Base-by-base conservation (phyloP, 2,113 vertebrate genomes). In the Campylorhamphus procurvoides region DNA sequence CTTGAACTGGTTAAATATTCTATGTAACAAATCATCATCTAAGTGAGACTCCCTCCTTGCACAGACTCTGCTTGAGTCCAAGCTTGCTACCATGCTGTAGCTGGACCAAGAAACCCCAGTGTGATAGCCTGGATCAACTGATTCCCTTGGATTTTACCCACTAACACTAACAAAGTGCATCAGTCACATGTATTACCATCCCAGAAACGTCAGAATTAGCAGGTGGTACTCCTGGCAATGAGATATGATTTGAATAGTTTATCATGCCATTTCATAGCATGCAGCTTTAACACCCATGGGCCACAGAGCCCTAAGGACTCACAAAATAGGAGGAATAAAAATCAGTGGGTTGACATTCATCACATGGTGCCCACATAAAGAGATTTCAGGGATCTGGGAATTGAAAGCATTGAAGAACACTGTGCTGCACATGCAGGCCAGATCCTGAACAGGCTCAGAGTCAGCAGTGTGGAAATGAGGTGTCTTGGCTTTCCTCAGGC, bases 341-440 rank as follows among this genome's bases (percentile, higher is more conserved):
- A 47, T 12, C 60, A 59, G 83, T 75, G 83, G 55, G 9, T n/a
- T 89, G 75, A 39, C 74, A 82, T 52, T 60, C 52, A 52, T 69
- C 42, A 66, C 37, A 19, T 12, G 67, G 64, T 50, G 72, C 12
- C 64, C 86, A 63, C 1, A 2, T 33, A 62, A 53, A 44, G 29
- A 62, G 42, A 40, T 50, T 50, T 86, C 59, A 33, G 37, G 68
- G 55, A n/a, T 62, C 72, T 60, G 63, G 67, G 50, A 37, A 35
- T 0, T 12, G 31, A 66, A 91, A 90, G 79, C 92, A 66, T 27
- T 49, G 53, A 66, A 76, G 69, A 90, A 28, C 67, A 85, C 59
- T 1, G 72, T 58, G 85, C 90, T 95, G 95, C 59, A 92, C 95
- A 95, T 94, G 95, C 94, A 93, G 81, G 74, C 58, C 71, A 89